Evolutionary conservation across 2,888 invertebrate species (phyloP), one percentile per base, ranked within the genome.

Genomic region (Parnassius glacialis): DNA sequence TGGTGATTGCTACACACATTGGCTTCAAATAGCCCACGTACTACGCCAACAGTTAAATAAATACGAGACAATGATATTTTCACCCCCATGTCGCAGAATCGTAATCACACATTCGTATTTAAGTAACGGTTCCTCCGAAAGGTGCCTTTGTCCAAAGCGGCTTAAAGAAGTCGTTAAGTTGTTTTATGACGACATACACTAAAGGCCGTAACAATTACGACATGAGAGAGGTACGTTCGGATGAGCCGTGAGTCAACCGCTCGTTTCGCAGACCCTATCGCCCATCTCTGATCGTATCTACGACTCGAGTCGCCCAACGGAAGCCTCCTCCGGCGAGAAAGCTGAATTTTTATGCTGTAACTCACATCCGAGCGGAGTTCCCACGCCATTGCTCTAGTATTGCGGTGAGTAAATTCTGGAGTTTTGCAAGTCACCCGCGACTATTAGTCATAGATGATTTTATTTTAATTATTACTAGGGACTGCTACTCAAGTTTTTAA

Each of bases 311-410:
- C 83, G 74, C 75, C 75, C 84, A 79, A 86, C 87, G 85, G 88
- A 87, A 90, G 90, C 89, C 71, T 74, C 74, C 68, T 70, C 67
- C 77, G 74, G 81, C 84, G 83, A 84, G 87, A 89, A 85, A 88
- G 88, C 81, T 78, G 74, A 70, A 85, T 89, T 88, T 89, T 88
- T 88, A 81, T 78, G 71, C 74, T 76, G 72, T 79, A 82, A 79
- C 78, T 83, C 81, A 81, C 79, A 71, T 68, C 67, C 59, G 54
- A 62, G 57, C 50, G 60, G 57, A 62, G 74, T 90, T 90, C 89
- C 81, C 89, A 90, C 89, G 88, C 70, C 74, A 72, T 25, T 50
- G 53, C 52, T 48, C 60, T 61, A 71, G 78, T 52, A 64, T 63
- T 59, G 55, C 63, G 61, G 55, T 65, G 67, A 68, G 67, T 73